Base-by-base conservation (phyloP, 2,888 invertebrate genomes). In the Cactoblastis cactorum region DNA sequence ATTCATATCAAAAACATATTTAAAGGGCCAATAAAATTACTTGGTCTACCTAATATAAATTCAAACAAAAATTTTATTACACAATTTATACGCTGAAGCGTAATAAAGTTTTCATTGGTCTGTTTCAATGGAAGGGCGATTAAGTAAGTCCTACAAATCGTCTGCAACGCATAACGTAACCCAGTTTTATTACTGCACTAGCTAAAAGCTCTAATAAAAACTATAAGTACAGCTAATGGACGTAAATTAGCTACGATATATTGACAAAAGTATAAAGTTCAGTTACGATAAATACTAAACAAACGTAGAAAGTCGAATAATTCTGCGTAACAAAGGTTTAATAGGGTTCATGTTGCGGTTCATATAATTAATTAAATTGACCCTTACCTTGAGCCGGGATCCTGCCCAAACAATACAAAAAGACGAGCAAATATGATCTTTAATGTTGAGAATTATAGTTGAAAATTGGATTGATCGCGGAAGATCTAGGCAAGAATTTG, bases 311-410 rank as follows among this genome's bases (percentile, higher is more conserved):
- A 71, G 67, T 71, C 66, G 73, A 71, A 75, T 74, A 74, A 76
- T 74, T 71, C 69, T 57, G 63, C 67, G 70, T 70, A 75, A 79
- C 79, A 75, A 76, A 79, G 76, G 76, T 78, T 78, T 78, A 80
- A 80, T 77, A 77, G 77, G 74, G 75, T 63, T 71, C 74, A 76
- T 77, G 81, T 81, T 74, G 81, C 59, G 80, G 80, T 76, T 72
- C 64, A 62, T 70, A 74, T 81, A 79, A 82, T 82, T 82, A 82
- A 82, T 82, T 82, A 77, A 82, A 82, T 80, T 77, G 81, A 79
- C 81, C 82, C 80, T 74, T 67, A 74, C 74, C 75, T 77, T 66
- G 60, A 69, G 71, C 75, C 66, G 63, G 71, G 66, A 65, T 71
- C 72, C 61, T 62, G 63, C 62, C 69, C 65, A 57, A 65, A 67